Evolutionary conservation across 2,797 vertebrate genomes (phyloP).

Genomic region (Halcyon smyrnensis): DNA sequence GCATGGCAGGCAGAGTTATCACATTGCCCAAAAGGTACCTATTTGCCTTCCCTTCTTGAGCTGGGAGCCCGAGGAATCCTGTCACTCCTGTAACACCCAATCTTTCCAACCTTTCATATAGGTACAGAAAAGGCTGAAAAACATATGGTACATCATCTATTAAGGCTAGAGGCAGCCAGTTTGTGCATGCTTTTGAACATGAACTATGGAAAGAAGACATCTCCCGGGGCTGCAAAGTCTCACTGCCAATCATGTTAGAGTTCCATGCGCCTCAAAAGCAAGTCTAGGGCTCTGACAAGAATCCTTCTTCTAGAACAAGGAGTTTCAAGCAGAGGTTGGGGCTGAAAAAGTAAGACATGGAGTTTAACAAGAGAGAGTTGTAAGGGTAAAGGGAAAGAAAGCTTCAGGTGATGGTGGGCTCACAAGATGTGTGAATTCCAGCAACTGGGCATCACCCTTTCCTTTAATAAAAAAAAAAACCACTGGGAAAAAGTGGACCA

Average conservation of each 20-base stretch:
- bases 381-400: neutral
- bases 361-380: neutral
- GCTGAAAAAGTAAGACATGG: fast-evolving
- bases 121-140: neutral
- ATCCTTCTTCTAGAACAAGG: neutral
- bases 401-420: neutral
- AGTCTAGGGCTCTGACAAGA: neutral
- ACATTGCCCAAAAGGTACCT: neutral
- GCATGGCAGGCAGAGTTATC: neutral
- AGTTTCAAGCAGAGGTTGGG: neutral
- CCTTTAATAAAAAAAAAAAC: no score
- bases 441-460: neutral
- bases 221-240: neutral
- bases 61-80: neutral
- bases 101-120: neutral
- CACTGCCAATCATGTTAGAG: neutral
- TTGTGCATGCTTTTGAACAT: fast-evolving
- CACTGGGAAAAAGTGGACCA: neutral
- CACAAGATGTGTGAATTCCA: neutral
- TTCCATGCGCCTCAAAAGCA: neutral
- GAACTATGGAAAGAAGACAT: neutral
- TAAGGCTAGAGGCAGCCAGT: neutral
- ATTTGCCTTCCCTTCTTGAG: neutral
- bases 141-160: neutral
- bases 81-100: neutral